phyloP scores from a whole-genome alignment of 2,888 invertebrate species.

The Scelioninae gen. 2 region DNA sequence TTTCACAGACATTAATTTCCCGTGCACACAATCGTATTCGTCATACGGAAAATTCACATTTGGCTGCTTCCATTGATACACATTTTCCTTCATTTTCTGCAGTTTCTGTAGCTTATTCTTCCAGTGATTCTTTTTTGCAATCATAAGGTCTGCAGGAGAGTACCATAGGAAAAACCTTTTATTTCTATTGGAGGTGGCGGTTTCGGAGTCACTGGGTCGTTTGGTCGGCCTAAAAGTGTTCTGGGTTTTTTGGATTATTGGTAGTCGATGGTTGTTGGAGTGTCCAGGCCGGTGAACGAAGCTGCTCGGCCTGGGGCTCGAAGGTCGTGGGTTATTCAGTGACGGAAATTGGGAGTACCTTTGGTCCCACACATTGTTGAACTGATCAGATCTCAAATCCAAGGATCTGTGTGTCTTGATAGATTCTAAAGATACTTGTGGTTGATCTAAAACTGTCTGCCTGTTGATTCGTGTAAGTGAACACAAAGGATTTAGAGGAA shows the following conservation, averaged over 20 bases:
- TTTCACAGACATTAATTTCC: slow-evolving; percentile 29
- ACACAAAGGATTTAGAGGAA: slow-evolving; percentile 43
- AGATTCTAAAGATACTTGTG: neutral
- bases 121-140: slow-evolving; percentile 30
- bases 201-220: slow-evolving; percentile 8
- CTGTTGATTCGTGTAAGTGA: slow-evolving; percentile 19
- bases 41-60: slow-evolving; percentile 18
- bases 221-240: neutral
- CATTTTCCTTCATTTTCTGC: slow-evolving; percentile 20
- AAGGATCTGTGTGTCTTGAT: slow-evolving; percentile 3
- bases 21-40: slow-evolving; percentile 46
- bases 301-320: neutral
- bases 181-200: slow-evolving; percentile 28
- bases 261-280: neutral
- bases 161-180: slow-evolving; percentile 51
- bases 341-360: neutral
- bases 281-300: slow-evolving; percentile 8
- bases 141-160: slow-evolving; percentile 19
- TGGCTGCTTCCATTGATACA: slow-evolving; percentile 17
- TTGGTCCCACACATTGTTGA: slow-evolving; percentile 13
- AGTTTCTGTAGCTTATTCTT: slow-evolving; percentile 29
- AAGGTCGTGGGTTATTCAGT: neutral
- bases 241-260: neutral
- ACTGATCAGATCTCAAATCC: slow-evolving; percentile 12
- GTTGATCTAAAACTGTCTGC: slow-evolving; percentile 8